phyloP scores from a whole-genome alignment of 2,888 invertebrate species.

The Epirrita christyi region DNA sequence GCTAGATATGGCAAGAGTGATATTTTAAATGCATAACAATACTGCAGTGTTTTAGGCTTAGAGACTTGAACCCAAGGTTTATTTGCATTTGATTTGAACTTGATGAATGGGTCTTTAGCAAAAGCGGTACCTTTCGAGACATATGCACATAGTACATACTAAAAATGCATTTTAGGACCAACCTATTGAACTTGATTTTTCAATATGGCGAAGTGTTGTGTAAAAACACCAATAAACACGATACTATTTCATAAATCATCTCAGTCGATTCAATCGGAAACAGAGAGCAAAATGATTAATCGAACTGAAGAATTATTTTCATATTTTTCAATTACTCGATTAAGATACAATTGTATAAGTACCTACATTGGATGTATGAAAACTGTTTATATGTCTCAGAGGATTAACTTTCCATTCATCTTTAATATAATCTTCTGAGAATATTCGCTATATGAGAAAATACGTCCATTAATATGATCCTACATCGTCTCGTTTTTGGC shows the following conservation, averaged over 20 bases:
- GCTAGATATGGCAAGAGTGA: constrained; percentile 17
- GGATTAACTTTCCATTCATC: constrained; percentile 8
- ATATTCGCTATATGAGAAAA: constrained; percentile 11
- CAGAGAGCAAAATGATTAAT: constrained; percentile 6
- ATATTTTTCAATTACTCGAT: background rate
- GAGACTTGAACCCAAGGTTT: background rate
- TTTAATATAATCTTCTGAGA: constrained; percentile 13
- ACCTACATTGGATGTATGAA: background rate
- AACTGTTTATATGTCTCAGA: background rate
- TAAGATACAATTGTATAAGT: constrained; percentile 3
- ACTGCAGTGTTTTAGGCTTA: constrained; percentile 14
- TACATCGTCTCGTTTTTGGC: constrained; percentile 35
- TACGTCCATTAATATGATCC: constrained; percentile 18
- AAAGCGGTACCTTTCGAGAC: background rate
- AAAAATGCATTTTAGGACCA: no score
- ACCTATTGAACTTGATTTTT: no score
- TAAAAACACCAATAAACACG: no score
- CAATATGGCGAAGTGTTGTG: no score
- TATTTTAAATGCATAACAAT: constrained; percentile 24
- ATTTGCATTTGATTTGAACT: background rate
- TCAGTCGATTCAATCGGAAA: background rate
- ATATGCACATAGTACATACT: no score
- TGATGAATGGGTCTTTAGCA: background rate
- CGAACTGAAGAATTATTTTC: constrained; percentile 1
- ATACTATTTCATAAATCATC: no score